Percentiles rank a stretch among this genome's conserved stretches.
phyloP scores from a whole-genome alignment of 2,888 invertebrate species.

The Nephrotoma guestfalica region DNA sequence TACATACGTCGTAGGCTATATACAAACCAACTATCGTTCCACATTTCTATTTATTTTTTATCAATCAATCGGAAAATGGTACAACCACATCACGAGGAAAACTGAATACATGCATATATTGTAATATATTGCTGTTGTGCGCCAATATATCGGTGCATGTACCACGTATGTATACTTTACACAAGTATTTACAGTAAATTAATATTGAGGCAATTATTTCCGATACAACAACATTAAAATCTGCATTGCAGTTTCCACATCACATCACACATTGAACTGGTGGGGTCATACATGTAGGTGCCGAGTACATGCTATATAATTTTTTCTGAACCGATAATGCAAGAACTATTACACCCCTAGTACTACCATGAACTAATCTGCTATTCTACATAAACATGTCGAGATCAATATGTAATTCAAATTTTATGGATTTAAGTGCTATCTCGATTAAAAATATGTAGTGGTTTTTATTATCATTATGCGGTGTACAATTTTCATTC shows the following conservation, averaged over 20 bases:
- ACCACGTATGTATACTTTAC: not conserved
- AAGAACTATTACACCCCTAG: not conserved
- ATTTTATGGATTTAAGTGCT: not conserved
- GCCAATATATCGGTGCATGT: not conserved
- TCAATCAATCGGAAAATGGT: not conserved
- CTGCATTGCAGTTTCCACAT: not conserved
- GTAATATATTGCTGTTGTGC: not conserved
- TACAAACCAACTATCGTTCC: not conserved
- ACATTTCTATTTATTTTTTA: not conserved
- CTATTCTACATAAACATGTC: not conserved
- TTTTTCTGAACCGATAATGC: not conserved
- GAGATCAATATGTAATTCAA: not conserved
- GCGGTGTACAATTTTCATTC: not conserved
- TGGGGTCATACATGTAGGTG: not conserved
- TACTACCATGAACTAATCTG: not conserved
- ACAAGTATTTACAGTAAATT: not conserved
- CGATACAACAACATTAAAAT: not conserved
- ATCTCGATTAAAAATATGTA: not conserved
- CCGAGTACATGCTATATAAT: not conserved
- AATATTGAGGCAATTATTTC: not conserved
- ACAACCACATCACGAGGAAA: not conserved
- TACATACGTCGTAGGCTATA: not conserved
- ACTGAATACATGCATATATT: not conserved
- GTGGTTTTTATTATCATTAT: not conserved
- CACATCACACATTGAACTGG: not conserved